Conservation (phyloP, 2,797 vertebrate species). For the Anguilla pacifica region DNA sequence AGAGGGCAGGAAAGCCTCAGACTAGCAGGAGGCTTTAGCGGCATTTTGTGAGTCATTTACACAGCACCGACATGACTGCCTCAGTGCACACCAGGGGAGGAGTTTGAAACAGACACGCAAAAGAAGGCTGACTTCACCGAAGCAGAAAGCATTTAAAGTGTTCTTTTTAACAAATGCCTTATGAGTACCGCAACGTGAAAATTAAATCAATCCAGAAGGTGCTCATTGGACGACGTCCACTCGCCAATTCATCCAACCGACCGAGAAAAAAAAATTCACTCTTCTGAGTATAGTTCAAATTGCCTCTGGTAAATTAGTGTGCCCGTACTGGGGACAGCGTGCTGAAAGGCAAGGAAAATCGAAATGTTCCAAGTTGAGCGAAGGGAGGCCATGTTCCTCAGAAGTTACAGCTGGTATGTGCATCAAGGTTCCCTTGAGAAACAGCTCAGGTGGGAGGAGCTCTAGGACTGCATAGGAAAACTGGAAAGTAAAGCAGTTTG, state of each 20-base stretch:
- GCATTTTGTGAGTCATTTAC: neutral
- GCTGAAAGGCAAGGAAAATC: neutral
- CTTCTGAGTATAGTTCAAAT: neutral
- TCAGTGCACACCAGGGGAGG: neutral
- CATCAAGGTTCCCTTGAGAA: neutral
- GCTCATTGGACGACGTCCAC: neutral
- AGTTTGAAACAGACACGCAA: neutral
- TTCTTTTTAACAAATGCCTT: neutral
- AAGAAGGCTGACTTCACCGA: neutral
- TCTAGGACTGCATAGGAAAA: neutral
- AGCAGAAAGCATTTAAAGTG: neutral
- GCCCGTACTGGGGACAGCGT: neutral
- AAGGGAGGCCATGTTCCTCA: neutral
- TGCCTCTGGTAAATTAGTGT: neutral
- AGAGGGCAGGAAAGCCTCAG: neutral
- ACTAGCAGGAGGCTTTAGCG: neutral
- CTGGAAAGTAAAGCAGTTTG: neutral
- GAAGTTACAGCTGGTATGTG: neutral
- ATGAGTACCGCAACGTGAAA: neutral
- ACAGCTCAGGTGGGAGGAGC: neutral
- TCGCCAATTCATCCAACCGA: neutral
- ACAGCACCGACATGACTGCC: neutral
- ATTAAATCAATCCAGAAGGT: neutral
- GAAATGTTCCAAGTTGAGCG: neutral
- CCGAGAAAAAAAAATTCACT: neutral